Evolutionary conservation across 2,113 vertebrate species (phyloP).

Genomic region (Trogon surrucura): DNA sequence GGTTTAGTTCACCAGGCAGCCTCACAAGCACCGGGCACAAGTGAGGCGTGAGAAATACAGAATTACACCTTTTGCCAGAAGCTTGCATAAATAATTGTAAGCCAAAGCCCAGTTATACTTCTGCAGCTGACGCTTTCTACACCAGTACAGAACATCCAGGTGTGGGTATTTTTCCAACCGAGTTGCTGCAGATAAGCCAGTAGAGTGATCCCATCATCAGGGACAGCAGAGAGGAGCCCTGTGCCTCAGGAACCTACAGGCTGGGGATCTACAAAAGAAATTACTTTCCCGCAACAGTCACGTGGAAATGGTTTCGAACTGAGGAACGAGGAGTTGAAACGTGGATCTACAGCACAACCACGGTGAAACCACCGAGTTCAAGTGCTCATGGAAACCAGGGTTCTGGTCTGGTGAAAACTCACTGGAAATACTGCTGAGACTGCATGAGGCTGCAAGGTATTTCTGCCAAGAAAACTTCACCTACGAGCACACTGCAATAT

Average conservation of each 20-base stretch:
- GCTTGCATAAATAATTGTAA: not conserved
- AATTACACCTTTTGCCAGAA: not conserved
- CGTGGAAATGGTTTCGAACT: too few species aligned
- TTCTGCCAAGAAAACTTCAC: not conserved
- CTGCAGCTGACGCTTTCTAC: not conserved
- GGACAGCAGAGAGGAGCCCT: too few species aligned
- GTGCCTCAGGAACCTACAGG: accelerated
- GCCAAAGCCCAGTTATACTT: not conserved
- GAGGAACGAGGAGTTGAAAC: not conserved
- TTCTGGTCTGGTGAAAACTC: too few species aligned
- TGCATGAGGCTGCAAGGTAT: too few species aligned
- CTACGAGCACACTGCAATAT: not conserved
- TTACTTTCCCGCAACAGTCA: not conserved
- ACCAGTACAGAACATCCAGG: accelerated
- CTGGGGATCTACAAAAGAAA: not conserved
- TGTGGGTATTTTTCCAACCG: not conserved
- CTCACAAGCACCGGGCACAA: not conserved
- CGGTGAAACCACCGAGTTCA: not conserved
- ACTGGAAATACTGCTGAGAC: not conserved
- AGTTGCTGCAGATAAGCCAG: not conserved
- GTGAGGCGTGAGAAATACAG: not conserved
- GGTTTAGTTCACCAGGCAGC: not conserved
- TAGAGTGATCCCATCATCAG: accelerated
- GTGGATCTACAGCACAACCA: not conserved
- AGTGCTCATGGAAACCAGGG: not conserved